Percentiles rank a stretch among this genome's conserved stretches.
These are phyloP conservation scores for Diploptera punctata DNA, from an alignment of 2,888 invertebrate genomes.

Conservation along the genomic window DNA sequence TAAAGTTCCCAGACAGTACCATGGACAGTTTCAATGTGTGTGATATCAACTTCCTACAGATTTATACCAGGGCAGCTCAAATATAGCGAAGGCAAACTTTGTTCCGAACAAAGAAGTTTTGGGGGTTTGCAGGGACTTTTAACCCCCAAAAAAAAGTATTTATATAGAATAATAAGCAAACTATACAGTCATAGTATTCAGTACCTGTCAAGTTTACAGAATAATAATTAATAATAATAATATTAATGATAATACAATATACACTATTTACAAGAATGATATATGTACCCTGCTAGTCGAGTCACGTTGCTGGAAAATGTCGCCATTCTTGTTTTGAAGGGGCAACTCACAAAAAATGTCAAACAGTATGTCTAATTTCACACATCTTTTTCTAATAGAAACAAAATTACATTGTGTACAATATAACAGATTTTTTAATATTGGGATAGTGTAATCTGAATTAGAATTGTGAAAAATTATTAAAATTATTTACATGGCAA, in stretches of 20 bases:
- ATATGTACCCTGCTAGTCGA: constrained; percentile 39
- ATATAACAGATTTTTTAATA: too few species aligned
- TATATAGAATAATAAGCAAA: neutral
- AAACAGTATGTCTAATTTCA: neutral
- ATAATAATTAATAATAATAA: constrained; percentile 28
- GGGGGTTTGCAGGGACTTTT: neutral
- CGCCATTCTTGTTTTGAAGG: constrained; percentile 11
- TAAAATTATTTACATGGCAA: too few species aligned
- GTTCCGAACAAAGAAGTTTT: constrained; percentile 1
- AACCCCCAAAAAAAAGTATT: constrained; percentile 1
- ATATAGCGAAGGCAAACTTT: constrained; percentile 16
- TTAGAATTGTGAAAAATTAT: too few species aligned
- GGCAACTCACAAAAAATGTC: neutral
- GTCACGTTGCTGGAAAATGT: constrained; percentile 28
- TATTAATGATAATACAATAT: constrained; percentile 33
- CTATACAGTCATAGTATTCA: constrained; percentile 21
- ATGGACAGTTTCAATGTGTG: neutral
- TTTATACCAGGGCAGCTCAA: constrained; percentile 11
- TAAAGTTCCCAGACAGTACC: neutral
- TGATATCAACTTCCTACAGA: neutral
- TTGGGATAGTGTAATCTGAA: too few species aligned
- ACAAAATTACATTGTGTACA: too few species aligned
- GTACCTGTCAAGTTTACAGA: constrained; percentile 25
- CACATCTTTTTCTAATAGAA: too few species aligned
- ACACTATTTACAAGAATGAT: constrained; percentile 33